These are phyloP conservation scores for Myotis myotis DNA, from an alignment of 2,797 vertebrate genomes.

Conservation along the genomic window DNA sequence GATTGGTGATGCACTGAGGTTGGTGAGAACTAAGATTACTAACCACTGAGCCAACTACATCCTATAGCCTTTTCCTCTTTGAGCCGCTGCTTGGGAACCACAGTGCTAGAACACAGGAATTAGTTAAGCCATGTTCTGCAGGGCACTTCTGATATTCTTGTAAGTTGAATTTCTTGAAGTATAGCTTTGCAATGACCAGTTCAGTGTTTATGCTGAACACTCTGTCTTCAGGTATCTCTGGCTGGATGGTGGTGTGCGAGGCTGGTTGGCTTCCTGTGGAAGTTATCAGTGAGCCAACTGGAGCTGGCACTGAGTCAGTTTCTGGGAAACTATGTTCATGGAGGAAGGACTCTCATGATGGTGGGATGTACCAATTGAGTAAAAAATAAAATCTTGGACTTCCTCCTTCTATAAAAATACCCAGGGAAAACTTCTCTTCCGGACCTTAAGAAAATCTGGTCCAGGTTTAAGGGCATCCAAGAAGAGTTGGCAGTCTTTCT, in stretches of 20 bases:
- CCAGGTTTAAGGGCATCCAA: conserved; percentile 4
- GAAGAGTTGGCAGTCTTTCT: conserved; percentile 35
- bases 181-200: neutral
- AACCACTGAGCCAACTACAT: neutral
- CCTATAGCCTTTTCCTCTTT: neutral
- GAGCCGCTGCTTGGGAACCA: neutral
- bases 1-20: neutral
- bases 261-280: conserved; percentile 45
- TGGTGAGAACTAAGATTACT: neutral
- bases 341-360: conserved; percentile 1
- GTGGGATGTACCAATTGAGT: neutral
- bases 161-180: neutral
- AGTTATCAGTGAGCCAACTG: neutral
- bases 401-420: conserved; percentile 54
- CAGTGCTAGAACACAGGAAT: neutral
- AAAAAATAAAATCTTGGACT: conserved; percentile 42
- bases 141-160: neutral
- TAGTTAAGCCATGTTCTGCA: no score
- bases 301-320: conserved; percentile 35
- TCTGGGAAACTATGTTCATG: conserved; percentile 1
- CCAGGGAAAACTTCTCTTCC: conserved; percentile 57
- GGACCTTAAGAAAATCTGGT: neutral
- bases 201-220: neutral
- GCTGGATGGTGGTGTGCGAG: neutral
- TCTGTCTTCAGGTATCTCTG: neutral